Base-by-base conservation (phyloP, 2,888 invertebrate genomes). In the Amiota communis region DNA sequence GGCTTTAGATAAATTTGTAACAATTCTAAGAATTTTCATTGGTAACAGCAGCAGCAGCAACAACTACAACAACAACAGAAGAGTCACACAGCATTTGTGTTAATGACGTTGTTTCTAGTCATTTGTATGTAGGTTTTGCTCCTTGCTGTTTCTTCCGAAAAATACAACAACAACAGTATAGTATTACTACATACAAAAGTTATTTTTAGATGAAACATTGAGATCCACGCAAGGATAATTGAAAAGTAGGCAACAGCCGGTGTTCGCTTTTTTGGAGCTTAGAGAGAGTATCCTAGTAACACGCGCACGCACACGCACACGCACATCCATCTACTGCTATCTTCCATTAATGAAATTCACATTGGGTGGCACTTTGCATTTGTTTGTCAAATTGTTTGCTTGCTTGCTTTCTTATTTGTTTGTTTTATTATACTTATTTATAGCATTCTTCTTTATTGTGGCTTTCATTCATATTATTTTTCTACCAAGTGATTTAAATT, bases 201-300 rank as follows among this genome's bases (percentile, higher is more conserved):
- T 47, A 72, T 56, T n/a, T 63, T 70, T 74, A 56, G 53, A 9
- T 59, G 2, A 15, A 15, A 8, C 15, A 59, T 20, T 59, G 59
- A 17, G 12, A 17, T 15, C 59, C 15, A 20, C 71, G 75, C 72
- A 63, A 85, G 86, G 86, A 82, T 82, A 82, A 84, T 82, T 86
- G 82, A 82, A 85, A 83, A 78, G 81, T 76, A 78, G 77, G 72
- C 76, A 76, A 13, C 8, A 57, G 23, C 17, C 23, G 48, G 65
- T 48, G 15, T 68, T 68, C 23, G 67, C 23, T n/a, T 12, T n/a
- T 51, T 36, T 36, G 36, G 8, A 36, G 36, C 36, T 36, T 36
- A 36, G 36, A 36, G 36, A 6, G 36, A 6, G 8, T 36, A 36
- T 36, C 59, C 8, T n/a, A n/a, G 53, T n/a, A n/a, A 51, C 53